These are phyloP conservation scores for Halocaridina rubra DNA, from an alignment of 2,888 invertebrate genomes.

Conservation along the genomic window DNA sequence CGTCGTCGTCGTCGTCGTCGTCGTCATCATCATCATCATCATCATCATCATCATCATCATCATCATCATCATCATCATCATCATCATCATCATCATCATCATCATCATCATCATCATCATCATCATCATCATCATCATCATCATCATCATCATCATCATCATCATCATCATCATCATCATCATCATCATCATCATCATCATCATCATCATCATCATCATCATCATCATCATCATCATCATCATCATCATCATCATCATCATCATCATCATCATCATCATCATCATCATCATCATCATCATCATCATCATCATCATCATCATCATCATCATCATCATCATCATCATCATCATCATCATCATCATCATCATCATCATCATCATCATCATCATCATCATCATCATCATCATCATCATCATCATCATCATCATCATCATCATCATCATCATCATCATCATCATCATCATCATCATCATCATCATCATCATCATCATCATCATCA, in stretches of 20 bases:
- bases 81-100: background rate
- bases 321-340: too few relatives aligned
- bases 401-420: too few relatives aligned
- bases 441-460: too few relatives aligned
- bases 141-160: conserved; percentile 8
- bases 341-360: too few relatives aligned
- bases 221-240: conserved; percentile 8
- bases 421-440: too few relatives aligned
- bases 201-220: conserved; percentile 8
- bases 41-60: background rate
- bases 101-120: background rate
- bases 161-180: conserved; percentile 8
- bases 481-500: too few relatives aligned
- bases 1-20: too few relatives aligned
- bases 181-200: conserved; percentile 8
- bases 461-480: too few relatives aligned
- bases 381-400: too few relatives aligned
- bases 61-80: background rate
- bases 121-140: conserved; percentile 8
- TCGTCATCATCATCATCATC: background rate
- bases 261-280: background rate
- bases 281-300: background rate
- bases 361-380: too few relatives aligned
- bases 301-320: too few relatives aligned
- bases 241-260: background rate